Base-by-base conservation (phyloP, 2,113 vertebrate genomes). In the Cottus gobio region DNA sequence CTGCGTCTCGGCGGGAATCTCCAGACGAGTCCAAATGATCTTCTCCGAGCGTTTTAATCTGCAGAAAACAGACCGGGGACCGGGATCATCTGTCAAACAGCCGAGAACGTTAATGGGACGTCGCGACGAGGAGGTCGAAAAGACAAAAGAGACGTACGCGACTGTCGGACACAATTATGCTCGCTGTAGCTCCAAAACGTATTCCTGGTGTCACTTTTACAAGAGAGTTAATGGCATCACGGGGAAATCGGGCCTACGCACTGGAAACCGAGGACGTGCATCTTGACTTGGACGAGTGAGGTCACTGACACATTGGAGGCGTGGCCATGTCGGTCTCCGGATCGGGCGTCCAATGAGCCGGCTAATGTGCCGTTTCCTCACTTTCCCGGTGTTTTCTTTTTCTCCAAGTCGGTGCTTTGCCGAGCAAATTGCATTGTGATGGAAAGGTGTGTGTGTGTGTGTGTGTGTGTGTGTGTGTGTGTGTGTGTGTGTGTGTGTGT, bases 401-500 rank as follows among this genome's bases (percentile, higher is more conserved):
- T 67, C 20, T 77, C 37, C 1, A 83, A 61, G 31, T 85, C 68
- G 50, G 18, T 26, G 76, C 80, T 80, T 79, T 56, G 46, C 39
- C 1, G 28, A 78, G 69, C 60, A 58, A 44, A 81, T 57, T 1
- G 39, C n/a, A 11, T 80, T 72, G 69, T 68, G 83, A 78, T 78
- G 76, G 75, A 82, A 78, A 76, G 62, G 66, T 54, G 62, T 74
- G n/a, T n/a, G n/a, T n/a, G 66, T 54, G 62, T 74, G 66, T 54
- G 62, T 74, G 66, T 54, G 62, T 74, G 66, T 54, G 62, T 74
- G 66, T 54, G 62, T 74, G 66, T 54, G 62, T 74, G 66, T 54
- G 62, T 74, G 66, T 54, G 62, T 74, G 66, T 54, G 62, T 74
- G 66, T 54, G 62, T 74, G 66, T 54, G 62, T 74, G 66, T 54